phyloP scores from a whole-genome alignment of 2,113 vertebrate genomes.

The Psettodes erumei region DNA sequence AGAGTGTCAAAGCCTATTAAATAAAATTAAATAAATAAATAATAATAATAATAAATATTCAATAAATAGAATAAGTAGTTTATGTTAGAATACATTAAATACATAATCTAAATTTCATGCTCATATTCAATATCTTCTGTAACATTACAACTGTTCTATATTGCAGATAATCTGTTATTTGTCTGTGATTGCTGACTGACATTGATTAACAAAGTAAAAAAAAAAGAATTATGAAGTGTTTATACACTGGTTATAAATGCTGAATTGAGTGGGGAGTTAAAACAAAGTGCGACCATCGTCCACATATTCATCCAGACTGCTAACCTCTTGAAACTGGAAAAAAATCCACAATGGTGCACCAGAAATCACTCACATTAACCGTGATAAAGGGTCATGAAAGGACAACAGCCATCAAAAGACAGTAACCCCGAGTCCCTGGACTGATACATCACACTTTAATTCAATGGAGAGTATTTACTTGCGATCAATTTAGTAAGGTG shows the following conservation, averaged over 20 bases:
- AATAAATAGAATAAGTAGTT: background rate
- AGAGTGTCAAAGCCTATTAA: background rate
- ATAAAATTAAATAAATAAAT: no score
- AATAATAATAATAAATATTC: background rate
- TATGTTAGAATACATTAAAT: background rate
- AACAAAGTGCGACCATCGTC: no score
- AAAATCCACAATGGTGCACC: slow-evolving; percentile 26
- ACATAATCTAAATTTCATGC: background rate
- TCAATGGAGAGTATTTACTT: slow-evolving; percentile 68
- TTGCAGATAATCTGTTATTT: background rate
- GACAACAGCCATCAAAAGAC: slow-evolving; percentile 39
- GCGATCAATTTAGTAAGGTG: slow-evolving; percentile 65
- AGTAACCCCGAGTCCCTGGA: slow-evolving; percentile 22
- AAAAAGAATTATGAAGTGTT: background rate
- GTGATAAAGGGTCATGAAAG: slow-evolving; percentile 20
- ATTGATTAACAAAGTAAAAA: no score
- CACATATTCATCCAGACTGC: background rate
- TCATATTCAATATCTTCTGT: no score
- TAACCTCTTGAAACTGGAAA: slow-evolving; percentile 3
- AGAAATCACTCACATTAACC: slow-evolving; percentile 33
- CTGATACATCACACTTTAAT: slow-evolving; percentile 60
- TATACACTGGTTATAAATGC: background rate
- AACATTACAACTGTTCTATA: background rate
- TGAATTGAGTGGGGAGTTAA: background rate
- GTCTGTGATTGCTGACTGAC: no score